Conservation (phyloP, 2,797 vertebrate genomes). For the Bucorvus abyssinicus region DNA sequence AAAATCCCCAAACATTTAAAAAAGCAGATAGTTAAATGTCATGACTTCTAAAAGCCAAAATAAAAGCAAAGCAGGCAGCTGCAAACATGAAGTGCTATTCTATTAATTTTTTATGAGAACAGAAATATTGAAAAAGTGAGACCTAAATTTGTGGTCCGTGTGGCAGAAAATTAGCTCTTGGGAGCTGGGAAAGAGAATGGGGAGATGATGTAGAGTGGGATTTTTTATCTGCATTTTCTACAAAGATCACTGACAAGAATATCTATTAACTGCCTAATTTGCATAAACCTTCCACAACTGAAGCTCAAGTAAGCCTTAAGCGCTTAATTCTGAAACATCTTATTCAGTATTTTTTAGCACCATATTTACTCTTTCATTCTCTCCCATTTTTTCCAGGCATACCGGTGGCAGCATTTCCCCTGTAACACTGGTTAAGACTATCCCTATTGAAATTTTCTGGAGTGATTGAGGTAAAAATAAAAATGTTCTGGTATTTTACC, state of each 20-base stretch:
- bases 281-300: conserved; percentile 15
- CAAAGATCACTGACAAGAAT: neutral
- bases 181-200: neutral
- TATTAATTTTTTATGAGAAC: conserved; percentile 25
- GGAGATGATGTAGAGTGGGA: neutral
- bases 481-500: conserved; percentile 70
- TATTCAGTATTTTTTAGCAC: conserved; percentile 24
- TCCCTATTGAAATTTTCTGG: conserved; percentile 63
- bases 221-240: conserved; percentile 20
- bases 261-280: conserved; percentile 51
- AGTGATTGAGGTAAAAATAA: conserved; percentile 75
- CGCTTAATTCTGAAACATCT: conserved; percentile 24
- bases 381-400: conserved; percentile 30
- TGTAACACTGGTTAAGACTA: conserved; percentile 3
- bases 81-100: neutral
- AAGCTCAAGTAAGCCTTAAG: conserved; percentile 36
- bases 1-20: neutral
- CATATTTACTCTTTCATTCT: conserved; percentile 31
- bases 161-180: conserved; percentile 31
- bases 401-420: conserved; percentile 44
- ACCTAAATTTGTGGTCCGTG: neutral
- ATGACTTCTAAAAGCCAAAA: neutral
- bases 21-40: neutral
- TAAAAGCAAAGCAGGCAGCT: neutral
- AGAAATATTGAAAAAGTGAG: neutral